Base-by-base conservation (phyloP, 2,888 invertebrate genomes). In the Dicyrtomina minuta region DNA sequence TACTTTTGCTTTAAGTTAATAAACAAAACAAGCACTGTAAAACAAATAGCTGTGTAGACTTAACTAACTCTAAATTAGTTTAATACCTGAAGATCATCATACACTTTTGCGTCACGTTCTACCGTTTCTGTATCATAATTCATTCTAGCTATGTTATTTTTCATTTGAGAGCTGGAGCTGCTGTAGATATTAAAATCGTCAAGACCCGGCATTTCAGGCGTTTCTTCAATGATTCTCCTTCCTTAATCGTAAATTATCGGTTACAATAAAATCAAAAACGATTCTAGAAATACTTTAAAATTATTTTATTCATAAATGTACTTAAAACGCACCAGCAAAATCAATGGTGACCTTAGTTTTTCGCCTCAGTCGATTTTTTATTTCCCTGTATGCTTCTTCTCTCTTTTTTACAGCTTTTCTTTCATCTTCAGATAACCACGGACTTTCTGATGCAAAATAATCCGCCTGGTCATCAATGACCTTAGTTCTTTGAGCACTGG, bases 381-480 rank as follows among this genome's bases (percentile, higher is more conserved):
- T 85, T 0, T 88, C 87, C 22, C 88, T 85, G 70, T 90, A 81
- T 62, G 88, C 85, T 72, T 87, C 86, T 79, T 91, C 89, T 68
- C 89, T 86, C 70, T 87, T 85, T 58, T 87, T 84, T 43, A 90
- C 82, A 70, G 86, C 86, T 44, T 88, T 86, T 65, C 88, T 85
- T 81, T 94, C 91, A 10, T 83, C 84, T 8, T 88, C 84, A 46
- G 88, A 88, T 22, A 95, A 83, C 94, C 96, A 97, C 26, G 89
- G 89, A 79, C 87, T 88, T 43, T 89, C 86, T 79, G 88, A 88
- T 81, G 79, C 76, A 79, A 93, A 98, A 82, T 97, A 97, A 82
- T 97, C 97, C 74, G 90, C 88, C 81, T 97, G 94, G 81, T 97
- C 97, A 81, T 98, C 97, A 55, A 91, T 92, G 6, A 95, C 91